Percentiles rank a stretch among this genome's conserved stretches.
phyloP scores from a whole-genome alignment of 1,140 invertebrate genomes.

The Heliconius eleuchia region DNA sequence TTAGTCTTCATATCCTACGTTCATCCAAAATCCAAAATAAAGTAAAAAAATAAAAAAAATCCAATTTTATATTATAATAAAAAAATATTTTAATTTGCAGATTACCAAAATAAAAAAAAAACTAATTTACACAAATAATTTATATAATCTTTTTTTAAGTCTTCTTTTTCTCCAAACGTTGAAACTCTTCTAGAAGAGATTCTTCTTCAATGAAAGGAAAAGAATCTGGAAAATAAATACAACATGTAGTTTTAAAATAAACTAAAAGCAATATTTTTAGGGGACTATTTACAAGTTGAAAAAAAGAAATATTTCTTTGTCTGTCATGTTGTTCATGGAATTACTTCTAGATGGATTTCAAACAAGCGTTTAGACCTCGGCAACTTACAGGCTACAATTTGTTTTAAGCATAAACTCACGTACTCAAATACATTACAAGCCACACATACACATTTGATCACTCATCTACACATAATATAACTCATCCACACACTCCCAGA shows the following conservation, averaged over 20 bases:
- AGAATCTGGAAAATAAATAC: slow-evolving; percentile 56
- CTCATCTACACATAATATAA: too few relatives aligned
- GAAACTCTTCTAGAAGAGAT: slow-evolving; percentile 60
- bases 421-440: too few relatives aligned
- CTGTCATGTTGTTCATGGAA: not conserved
- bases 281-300: not conserved
- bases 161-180: slow-evolving; percentile 57
- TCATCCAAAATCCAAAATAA: not conserved
- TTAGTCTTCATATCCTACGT: slow-evolving; percentile 20
- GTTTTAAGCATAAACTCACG: too few relatives aligned
- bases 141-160: slow-evolving; percentile 16
- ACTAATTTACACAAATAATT: not conserved
- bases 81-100: too few relatives aligned
- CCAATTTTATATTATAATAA: not conserved
- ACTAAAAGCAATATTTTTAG: not conserved
- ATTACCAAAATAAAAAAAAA: not conserved
- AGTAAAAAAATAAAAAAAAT: not conserved
- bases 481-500: too few relatives aligned
- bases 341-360: too few relatives aligned
- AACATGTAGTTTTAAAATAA: not conserved
- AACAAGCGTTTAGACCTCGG: too few relatives aligned
- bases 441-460: too few relatives aligned
- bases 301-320: not conserved
- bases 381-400: too few relatives aligned
- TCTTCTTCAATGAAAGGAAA: slow-evolving; percentile 64